Evolutionary conservation across 2,797 vertebrate genomes (phyloP), one percentile per base, ranked within the genome.

Genomic region (Rhinoraja longicauda): DNA sequence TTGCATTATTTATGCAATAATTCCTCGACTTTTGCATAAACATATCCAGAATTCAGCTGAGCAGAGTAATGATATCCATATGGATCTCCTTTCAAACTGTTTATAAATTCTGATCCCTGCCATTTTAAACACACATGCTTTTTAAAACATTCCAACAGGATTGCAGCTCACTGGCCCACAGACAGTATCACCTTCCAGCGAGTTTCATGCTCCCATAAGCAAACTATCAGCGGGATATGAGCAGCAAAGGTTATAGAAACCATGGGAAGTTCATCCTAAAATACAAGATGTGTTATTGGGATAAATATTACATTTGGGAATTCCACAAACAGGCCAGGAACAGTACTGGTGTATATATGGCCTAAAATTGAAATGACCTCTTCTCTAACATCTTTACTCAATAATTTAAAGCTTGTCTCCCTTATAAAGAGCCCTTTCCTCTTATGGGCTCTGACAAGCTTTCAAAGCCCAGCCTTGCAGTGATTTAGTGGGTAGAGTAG

Each of bases 51-150:
- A 88, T 88, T 36, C 84, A 67, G 62, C 62, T 64, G 84, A 67
- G 29, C 15, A 32, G 84, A 62, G 62, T 88, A 88, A 88, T 88
- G 59, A 88, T 67, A 88, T 36, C 84, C 84, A 88, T 88, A 88
- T 88, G 84, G 84, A 88, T 88, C n/a, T 64, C 59, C 84, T 88
- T 67, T 36, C 84, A 67, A 88, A 88, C 62, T 88, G 84, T 88
- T 88, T 88, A 88, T 88, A 88, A 88, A 36, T 88, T 88, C 84
- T 88, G 62, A 67, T 88, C 84, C 59, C 84, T 88, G 84, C 84
- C 84, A 88, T 88, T 88, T 88, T 88, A 88, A 88, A 88, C 62
- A 88, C 84, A 88, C n/a, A 88, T 88, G 84, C 84, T 88, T 88
- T 88, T 88, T 88, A 88, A 88, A 88, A 36, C 84, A 88, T 36